A percentile compares a stretch with the other conserved stretches of the same genome.
phyloP scores from a whole-genome alignment of 1,140 invertebrate species.

The Sminthurinus signatus region DNA sequence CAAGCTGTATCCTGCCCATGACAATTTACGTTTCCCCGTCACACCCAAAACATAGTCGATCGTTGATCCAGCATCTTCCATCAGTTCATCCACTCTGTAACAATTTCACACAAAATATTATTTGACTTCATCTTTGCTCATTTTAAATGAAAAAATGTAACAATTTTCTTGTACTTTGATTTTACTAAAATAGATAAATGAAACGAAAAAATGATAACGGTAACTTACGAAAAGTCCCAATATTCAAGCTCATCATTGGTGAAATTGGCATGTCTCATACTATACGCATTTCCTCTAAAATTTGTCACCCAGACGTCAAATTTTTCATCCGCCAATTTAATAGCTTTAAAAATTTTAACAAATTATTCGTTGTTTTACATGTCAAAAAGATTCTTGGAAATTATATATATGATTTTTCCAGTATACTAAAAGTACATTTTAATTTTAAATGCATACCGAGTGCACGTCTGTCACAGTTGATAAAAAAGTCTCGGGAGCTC shows the following conservation, averaged over 20 bases:
- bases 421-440: no score
- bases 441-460: neutral
- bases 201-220: no score
- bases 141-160: no score
- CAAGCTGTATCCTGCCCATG: conserved; percentile 58
- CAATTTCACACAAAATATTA: no score
- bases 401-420: no score
- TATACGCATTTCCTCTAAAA: conserved; percentile 6
- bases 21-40: conserved; percentile 51
- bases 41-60: conserved; percentile 52
- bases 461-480: conserved; percentile 1
- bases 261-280: neutral
- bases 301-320: conserved; percentile 14
- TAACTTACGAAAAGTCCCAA: conserved; percentile 10
- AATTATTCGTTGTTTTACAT: no score
- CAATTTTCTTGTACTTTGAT: no score
- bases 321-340: neutral
- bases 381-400: no score
- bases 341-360: no score
- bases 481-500: neutral
- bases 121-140: no score
- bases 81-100: conserved; percentile 19
- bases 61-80: conserved; percentile 45
- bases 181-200: no score
- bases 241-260: neutral